Evolutionary conservation across 2,797 vertebrate genomes (phyloP).

Genomic region (Poecile montanus): DNA sequence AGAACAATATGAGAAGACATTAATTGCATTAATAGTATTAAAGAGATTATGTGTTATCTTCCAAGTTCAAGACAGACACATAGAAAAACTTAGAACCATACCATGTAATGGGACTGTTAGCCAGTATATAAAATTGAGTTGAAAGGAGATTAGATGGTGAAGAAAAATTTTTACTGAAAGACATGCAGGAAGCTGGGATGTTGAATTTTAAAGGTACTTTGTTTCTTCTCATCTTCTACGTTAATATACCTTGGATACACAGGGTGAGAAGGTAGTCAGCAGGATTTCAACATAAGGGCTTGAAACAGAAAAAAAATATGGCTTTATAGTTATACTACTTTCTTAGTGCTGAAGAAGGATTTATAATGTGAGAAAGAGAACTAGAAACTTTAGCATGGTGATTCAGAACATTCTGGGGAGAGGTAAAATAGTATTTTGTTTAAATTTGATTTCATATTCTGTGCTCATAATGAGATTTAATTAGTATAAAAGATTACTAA

Average conservation of each 20-base stretch:
- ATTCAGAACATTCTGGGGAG: not conserved
- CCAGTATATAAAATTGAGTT: not conserved
- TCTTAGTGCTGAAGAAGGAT: not conserved
- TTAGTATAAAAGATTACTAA: not conserved
- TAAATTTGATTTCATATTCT: not conserved
- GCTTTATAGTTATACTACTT: not conserved
- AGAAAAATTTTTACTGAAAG: not conserved
- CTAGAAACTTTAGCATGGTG: not conserved
- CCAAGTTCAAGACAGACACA: not conserved
- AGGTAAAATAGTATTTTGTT: not conserved
- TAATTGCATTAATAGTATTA: not conserved
- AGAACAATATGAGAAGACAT: not conserved
- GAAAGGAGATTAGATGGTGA: not conserved
- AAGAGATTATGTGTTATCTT: not conserved
- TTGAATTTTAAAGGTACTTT: not conserved
- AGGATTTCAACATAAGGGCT: not conserved
- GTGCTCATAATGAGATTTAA: not conserved
- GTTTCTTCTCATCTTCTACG: not conserved
- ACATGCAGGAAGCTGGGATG: not conserved
- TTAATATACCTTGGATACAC: not conserved
- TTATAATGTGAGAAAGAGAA: constrained; percentile 23
- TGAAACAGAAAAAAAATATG: not conserved
- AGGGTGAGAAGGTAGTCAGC: not conserved
- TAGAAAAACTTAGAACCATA: not conserved
- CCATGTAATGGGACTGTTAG: not conserved